Evolutionary conservation across 2,888 invertebrate species (phyloP).

Genomic region (Seladonia tumulorum): DNA sequence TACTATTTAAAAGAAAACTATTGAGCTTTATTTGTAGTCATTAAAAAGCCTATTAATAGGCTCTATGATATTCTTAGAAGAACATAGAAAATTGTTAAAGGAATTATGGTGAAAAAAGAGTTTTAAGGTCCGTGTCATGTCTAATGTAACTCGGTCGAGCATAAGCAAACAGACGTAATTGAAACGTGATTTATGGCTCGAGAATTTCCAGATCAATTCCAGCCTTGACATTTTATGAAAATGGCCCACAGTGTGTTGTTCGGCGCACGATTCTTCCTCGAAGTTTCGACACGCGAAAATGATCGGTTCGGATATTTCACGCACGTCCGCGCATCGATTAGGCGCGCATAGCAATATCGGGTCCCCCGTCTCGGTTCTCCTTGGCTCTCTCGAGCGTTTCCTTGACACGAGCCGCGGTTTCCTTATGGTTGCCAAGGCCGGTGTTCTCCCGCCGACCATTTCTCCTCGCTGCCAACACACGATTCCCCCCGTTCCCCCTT

Average conservation of each 20-base stretch:
- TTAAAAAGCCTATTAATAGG: too few relatives aligned
- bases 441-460: background rate
- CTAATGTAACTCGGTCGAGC: too few relatives aligned
- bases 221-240: background rate
- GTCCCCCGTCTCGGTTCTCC: conserved; percentile 10
- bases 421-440: conserved; percentile 22
- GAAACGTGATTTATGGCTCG: background rate
- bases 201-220: background rate
- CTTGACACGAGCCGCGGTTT: conserved; percentile 21
- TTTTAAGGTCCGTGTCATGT: too few relatives aligned
- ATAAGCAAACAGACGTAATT: background rate
- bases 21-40: too few relatives aligned
- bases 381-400: conserved; percentile 13
- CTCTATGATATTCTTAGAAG: too few relatives aligned
- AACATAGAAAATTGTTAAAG: too few relatives aligned
- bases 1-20: too few relatives aligned
- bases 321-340: conserved; percentile 29
- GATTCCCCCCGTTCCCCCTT: background rate
- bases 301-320: conserved; percentile 6
- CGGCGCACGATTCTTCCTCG: background rate
- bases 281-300: conserved; percentile 5
- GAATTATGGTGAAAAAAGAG: too few relatives aligned
- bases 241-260: background rate
- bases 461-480: conserved; percentile 13
- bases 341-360: conserved; percentile 17